Conservation (phyloP, 2,797 vertebrate species). For the Gymnoscopelus microlampas region DNA sequence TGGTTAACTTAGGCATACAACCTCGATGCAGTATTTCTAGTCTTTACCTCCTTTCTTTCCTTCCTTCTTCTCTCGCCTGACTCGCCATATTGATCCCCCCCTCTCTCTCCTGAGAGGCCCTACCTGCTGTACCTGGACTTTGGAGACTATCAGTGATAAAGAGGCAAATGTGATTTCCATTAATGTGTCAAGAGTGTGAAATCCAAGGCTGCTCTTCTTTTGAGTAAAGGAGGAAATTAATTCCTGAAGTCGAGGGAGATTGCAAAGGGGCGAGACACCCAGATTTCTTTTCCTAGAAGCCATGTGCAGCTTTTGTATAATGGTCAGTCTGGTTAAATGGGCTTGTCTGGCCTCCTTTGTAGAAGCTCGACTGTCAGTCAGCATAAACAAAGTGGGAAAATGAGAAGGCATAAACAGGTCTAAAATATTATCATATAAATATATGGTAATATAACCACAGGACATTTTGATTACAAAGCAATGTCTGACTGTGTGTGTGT, state of each 20-base stretch:
- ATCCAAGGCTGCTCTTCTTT: slow-evolving; percentile 65
- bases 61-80: slow-evolving; percentile 25
- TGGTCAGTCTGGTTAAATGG: slow-evolving; percentile 77
- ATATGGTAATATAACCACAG: slow-evolving; percentile 68
- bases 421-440: slow-evolving; percentile 68
- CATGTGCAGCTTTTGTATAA: slow-evolving; percentile 72
- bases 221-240: slow-evolving; percentile 74
- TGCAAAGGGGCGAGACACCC: slow-evolving; percentile 72
- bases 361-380: slow-evolving; percentile 70
- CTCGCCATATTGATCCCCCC: slow-evolving; percentile 61
- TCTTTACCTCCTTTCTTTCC: slow-evolving; percentile 4
- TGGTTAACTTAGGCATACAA: too few species aligned
- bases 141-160: slow-evolving; percentile 68
- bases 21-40: too few species aligned
- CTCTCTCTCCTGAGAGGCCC: slow-evolving; percentile 61
- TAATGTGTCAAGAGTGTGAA: slow-evolving; percentile 81
- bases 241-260: slow-evolving; percentile 76
- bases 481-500: slow-evolving; percentile 40
- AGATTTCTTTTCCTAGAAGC: slow-evolving; percentile 76
- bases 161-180: slow-evolving; percentile 82
- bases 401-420: slow-evolving; percentile 39
- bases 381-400: slow-evolving; percentile 40
- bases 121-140: slow-evolving; percentile 65
- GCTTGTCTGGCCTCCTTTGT: slow-evolving; percentile 69
- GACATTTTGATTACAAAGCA: slow-evolving; percentile 57